Conservation (phyloP, 2,113 vertebrate species). For the Platanista minor region DNA sequence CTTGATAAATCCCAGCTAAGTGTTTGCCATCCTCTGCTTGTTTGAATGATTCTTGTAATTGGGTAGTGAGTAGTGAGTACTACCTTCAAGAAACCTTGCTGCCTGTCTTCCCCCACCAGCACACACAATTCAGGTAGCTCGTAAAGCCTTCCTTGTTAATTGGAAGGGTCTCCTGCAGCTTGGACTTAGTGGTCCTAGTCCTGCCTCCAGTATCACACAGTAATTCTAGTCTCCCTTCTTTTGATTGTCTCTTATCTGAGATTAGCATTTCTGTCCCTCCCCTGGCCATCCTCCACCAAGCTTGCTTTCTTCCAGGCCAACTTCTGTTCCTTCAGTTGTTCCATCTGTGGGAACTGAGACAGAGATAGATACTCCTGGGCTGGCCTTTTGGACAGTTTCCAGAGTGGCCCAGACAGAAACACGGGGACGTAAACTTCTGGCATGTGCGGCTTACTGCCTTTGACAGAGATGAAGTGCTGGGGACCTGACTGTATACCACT, state of each 20-base stretch:
- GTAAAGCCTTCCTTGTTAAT: background rate
- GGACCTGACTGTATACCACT: background rate
- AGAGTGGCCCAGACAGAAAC: conserved; percentile 1
- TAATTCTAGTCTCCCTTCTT: background rate
- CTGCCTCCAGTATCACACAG: background rate
- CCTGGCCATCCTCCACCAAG: background rate
- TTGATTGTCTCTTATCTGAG: background rate
- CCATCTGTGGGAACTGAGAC: background rate
- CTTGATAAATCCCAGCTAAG: background rate
- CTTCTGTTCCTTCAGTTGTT: background rate
- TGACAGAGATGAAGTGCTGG: background rate
- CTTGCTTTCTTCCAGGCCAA: background rate
- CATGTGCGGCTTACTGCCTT: background rate
- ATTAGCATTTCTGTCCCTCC: background rate
- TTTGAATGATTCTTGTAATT: background rate
- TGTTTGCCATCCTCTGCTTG: background rate
- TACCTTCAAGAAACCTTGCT: background rate
- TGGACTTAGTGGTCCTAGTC: background rate
- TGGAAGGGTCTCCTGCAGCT: background rate
- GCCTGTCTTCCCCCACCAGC: background rate
- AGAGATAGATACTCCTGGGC: background rate
- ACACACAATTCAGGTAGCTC: background rate
- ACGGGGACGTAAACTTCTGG: background rate
- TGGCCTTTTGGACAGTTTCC: background rate
- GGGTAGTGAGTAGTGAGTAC: background rate